Base-by-base conservation (phyloP, 1,140 invertebrate species). In the Drosophila rhopaloa region DNA sequence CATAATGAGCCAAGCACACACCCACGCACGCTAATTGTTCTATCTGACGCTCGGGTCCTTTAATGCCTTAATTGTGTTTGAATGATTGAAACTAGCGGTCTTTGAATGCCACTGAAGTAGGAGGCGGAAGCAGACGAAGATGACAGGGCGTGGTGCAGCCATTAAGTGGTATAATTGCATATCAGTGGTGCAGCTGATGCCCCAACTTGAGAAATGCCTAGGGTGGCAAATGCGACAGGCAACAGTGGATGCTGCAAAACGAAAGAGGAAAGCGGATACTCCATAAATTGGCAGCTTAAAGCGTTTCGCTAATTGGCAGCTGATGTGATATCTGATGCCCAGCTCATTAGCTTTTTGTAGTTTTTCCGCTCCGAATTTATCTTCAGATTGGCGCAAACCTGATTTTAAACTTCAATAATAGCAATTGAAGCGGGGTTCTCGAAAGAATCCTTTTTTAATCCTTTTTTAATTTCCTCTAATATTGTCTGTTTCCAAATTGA, bases 31-130 rank as follows among this genome's bases (percentile, higher is more conserved):
- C 61, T 86, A 86, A 86, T 88, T 88, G 76, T 81, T 57, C 53
- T 72, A 59, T 51, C 59, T 60, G 54, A 62, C 67, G 59, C 67
- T 48, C 50, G 53, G 51, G 73, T 74, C 63, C 61, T 62, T 82
- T 88, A 81, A 85, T 67, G 79, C 63, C 72, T 84, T 88, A 83
- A 84, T 84, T 88, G 84, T 76, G 67, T 89, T 88, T 71, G 60
- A 84, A 76, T 79, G 76, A 88, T 89, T 89, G 84, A 83, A 84
- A 80, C 65, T 79, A 68, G 72, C 79, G 38, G 63, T 46, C 46
- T 67, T 85, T 78, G 54, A 78, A 62, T 67, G 79, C 38, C 65
- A 65, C 56, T 53, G 56, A 48, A 76, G 46, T 32, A 29, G 41
- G 27, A 8, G 38, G 4, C 14, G 11, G 32, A n/a, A 37, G 14